Base-by-base conservation (phyloP, 2,888 invertebrate species). In the Ophonus ardosiacus region DNA sequence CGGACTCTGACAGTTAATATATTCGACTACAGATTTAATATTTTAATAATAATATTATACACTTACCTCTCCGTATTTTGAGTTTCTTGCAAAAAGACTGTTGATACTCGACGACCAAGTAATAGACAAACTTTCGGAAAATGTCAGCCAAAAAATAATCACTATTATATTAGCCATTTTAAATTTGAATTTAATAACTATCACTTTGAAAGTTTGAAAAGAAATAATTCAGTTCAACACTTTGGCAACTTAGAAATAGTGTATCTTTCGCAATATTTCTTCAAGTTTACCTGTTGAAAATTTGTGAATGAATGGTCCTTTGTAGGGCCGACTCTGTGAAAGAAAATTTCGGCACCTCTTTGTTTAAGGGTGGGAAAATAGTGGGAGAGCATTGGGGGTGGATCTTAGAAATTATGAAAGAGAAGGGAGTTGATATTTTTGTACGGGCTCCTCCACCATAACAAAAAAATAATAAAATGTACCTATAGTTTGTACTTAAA, bases 21-120 rank as follows among this genome's bases (percentile, higher is more conserved):
- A n/a, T n/a, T n/a, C n/a, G n/a, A n/a, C n/a, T n/a, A n/a, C n/a
- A n/a, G n/a, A n/a, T n/a, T n/a, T n/a, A n/a, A n/a, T n/a, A n/a
- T n/a, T n/a, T n/a, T 21, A 21, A 21, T 3, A 21, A 21, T 21
- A 21, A 21, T 21, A 31, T 5, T 31, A 31, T 5, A 31, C 31
- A 31, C 71, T 74, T 76, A 71, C 40, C 74, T 57, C 43, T 84
- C 76, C 15, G 85, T 17, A 15, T 21, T 74, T 82, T 7, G 57
- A 18, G 38, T 17, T 84, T 84, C 61, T 86, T 6, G 80, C 21
- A 24, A 87, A 85, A 7, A 87, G 83, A 17, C 82, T 86, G 31
- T 86, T 87, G 43, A 86, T 86, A 71, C 61, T 86, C 0, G 84
- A 86, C 2, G 87, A 85, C 85, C 85, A 85, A 57, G 57, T 68